Base-by-base conservation (phyloP, 2,888 invertebrate genomes). In the Amiota communis region DNA sequence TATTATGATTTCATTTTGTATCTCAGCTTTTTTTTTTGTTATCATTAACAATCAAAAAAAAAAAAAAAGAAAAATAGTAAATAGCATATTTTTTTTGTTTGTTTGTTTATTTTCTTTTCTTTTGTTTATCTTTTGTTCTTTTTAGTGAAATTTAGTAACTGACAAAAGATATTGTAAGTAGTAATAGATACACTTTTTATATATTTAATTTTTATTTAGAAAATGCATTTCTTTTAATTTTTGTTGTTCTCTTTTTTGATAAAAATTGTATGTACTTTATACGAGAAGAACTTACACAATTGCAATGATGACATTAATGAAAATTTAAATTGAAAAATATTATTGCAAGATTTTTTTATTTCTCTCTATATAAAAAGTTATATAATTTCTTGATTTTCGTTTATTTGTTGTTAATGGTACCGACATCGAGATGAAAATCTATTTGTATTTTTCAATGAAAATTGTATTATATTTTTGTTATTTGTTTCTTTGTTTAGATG, bases 111-210 rank as follows among this genome's bases (percentile, higher is more conserved):
- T 56, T 65, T 57, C 46, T 47, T 2, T 61, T 36, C n/a, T 20
- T 49, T 59, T 71, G 23, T 46, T 51, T 71, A 12, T 17, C 1
- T 17, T 59, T 61, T 63, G 17, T 71, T 49, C 12, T 53, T 53
- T 80, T 76, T 80, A 78, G 80, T 36, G 8, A 20, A 10, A 15
- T 59, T n/a, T 79, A 80, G 82, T 82, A 82, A 82, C 81, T 81
- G 82, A 79, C 80, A 78, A 81, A 82, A 81, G 36, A 36, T 56
- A 80, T 81, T 78, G 79, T 80, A n/a, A n/a, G n/a, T n/a, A 23
- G 23, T 23, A 72, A 72, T 78, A 79, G 75, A 74, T 80, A 71
- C 70, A 73, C 65, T 72, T 74, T 81, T 23, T 23, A 23, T 23
- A 23, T 23, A 2, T 23, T 23, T 23, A 23, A 73, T 73, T 79